Base-by-base conservation (phyloP, 2,113 vertebrate species). In the Toxotes jaculatrix region DNA sequence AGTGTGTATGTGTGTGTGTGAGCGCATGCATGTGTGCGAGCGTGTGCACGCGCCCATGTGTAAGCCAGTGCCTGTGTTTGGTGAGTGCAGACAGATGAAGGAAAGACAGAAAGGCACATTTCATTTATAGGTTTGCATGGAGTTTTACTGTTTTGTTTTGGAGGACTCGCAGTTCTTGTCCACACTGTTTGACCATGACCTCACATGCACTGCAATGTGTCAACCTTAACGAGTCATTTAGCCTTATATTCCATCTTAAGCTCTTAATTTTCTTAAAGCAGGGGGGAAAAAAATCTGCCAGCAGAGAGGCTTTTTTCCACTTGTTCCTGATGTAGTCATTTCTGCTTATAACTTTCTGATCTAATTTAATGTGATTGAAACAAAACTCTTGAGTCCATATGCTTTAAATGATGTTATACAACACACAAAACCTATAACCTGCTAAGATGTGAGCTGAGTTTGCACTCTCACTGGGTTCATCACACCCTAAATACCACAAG, bases 121-220 rank as follows among this genome's bases (percentile, higher is more conserved):
- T 89, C 78, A 82, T 92, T 91, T 91, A 90, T 80, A 79, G 86
- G 72, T 76, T 80, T 7, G 36, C 82, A 83, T 53, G 1, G 62
- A 84, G 72, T 89, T 92, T 92, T 80, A 92, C 82, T 56, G 90
- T 89, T 89, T 84, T 93, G 87, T 92, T 94, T 92, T 92, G 88
- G 77, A 91, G 74, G 80, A 86, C 73, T 73, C 6, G 4, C 45
- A 81, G 82, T 82, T 83, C 81, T 64, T 43, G 67, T 86, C 82
- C 80, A 42, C 40, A 16, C 65, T 11, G 34, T 76, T 91, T 86
- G 57, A 55, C 65, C 87, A 71, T 77, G 89, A 91, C 86, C 92
- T 90, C 90, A 87, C 69, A 72, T 59, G 83, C 76, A 83, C 87
- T 69, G 62, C 43, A 74, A 57, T 7, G 61, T 51, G 60, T 77